Evolutionary conservation across 2,888 invertebrate genomes (phyloP), one percentile per base, ranked within the genome.

Genomic region (Bimastos eiseni): DNA sequence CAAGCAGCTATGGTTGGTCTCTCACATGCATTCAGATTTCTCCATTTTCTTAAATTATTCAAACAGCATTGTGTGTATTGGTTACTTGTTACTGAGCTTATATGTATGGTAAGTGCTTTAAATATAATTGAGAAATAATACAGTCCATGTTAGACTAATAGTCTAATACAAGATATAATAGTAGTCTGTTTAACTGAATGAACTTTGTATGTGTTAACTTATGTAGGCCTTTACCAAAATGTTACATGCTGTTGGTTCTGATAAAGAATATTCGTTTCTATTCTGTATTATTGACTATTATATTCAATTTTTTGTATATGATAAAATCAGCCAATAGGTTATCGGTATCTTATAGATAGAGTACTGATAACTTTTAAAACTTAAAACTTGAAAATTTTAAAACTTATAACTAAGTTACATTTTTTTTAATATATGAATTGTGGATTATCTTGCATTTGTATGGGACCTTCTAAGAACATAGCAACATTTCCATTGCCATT

Each of bases 1-100:
- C 92, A 94, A 94, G 92, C 94, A 95, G 90, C 92, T 95, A n/a
- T 95, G 94, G 94, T 94, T 91, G 91, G 93, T 92, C 19, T 37
- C 36, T 70, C 70, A n/a, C n/a, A n/a, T n/a, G 13, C 30, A 70
- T 6, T 70, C 70, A 70, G 11, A 70, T 70, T 70, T 30, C 11
- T 30, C 13, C 70, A n/a, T 70, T 70, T 0, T 70, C 17, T 8
- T 70, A 30, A n/a, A n/a, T 70, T 70, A 70, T 70, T 30, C 49
- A 24, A 1, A 24, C 49, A 49, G 70, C 1, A 0, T n/a, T 70
- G 17, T 70, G 70, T 70, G 70, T 17, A 2, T 70, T 17, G 15
- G 21, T 21, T 41, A 17, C 15, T 17, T 13, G 24, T 21, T 49
- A 24, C 49, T 49, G 19, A 21, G 21, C 21, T 49, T 49, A 21